A percentile compares a stretch with the other conserved stretches of the same genome.
These are phyloP conservation scores for Tortricodes alternella DNA, from an alignment of 2,888 invertebrate genomes.

Conservation along the genomic window DNA sequence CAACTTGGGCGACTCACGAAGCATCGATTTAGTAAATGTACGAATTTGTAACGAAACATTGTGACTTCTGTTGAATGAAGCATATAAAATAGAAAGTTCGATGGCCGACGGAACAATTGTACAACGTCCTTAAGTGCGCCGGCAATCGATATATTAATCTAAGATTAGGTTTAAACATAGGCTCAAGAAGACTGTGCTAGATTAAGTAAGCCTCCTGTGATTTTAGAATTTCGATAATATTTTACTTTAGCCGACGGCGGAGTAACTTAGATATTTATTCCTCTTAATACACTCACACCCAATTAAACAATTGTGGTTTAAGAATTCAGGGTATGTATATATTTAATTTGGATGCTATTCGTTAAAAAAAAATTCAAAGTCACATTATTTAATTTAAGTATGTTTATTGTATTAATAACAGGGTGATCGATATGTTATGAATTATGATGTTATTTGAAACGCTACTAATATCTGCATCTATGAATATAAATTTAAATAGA, in stretches of 20 bases:
- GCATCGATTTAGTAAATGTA: too few relatives aligned
- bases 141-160: background rate
- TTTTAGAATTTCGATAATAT: conserved; percentile 13
- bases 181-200: conserved; percentile 28
- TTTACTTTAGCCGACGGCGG: background rate
- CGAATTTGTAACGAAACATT: background rate
- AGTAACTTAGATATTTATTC: background rate
- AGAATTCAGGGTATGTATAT: background rate
- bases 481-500: too few relatives aligned
- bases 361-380: too few relatives aligned
- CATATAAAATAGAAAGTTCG: background rate
- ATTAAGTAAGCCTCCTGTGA: conserved; percentile 27
- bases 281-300: background rate
- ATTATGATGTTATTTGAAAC: too few relatives aligned
- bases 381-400: background rate
- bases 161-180: conserved; percentile 14
- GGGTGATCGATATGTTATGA: too few relatives aligned
- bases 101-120: background rate
- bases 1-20: too few relatives aligned
- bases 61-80: background rate
- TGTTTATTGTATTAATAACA: background rate
- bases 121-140: background rate
- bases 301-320: background rate
- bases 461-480: too few relatives aligned
- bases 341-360: too few relatives aligned